Percentiles rank a stretch among this genome's conserved stretches.
These are phyloP conservation scores for Thaumatotibia leucotreta DNA, from an alignment of 1,140 invertebrate genomes.

Conservation along the genomic window DNA sequence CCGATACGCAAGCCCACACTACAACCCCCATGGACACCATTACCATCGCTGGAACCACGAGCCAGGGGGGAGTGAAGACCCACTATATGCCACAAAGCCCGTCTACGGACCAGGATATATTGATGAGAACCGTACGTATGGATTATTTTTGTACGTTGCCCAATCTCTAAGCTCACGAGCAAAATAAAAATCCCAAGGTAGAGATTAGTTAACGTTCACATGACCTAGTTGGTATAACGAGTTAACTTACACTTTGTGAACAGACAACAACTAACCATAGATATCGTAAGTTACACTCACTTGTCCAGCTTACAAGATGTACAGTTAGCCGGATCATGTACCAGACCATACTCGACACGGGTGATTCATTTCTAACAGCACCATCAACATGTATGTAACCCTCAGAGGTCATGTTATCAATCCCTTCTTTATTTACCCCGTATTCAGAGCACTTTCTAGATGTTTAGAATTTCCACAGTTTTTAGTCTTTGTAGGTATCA, in stretches of 20 bases:
- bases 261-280: slow-evolving; percentile 67
- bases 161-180: slow-evolving; percentile 33
- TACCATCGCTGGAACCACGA: slow-evolving; percentile 68
- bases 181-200: slow-evolving; percentile 13
- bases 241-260: slow-evolving; percentile 42
- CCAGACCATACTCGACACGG: slow-evolving; percentile 31
- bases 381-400: slow-evolving; percentile 23
- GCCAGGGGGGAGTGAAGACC: slow-evolving; percentile 64
- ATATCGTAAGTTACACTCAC: slow-evolving; percentile 69
- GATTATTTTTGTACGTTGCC: slow-evolving; percentile 40
- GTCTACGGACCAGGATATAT: slow-evolving; percentile 72
- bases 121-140: slow-evolving; percentile 72
- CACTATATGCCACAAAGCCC: slow-evolving; percentile 68
- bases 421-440: slow-evolving; percentile 34
- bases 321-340: slow-evolving; percentile 33
- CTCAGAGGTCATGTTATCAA: slow-evolving; percentile 28
- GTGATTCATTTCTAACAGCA: slow-evolving; percentile 34
- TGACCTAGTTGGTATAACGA: slow-evolving; percentile 24
- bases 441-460: slow-evolving; percentile 31
- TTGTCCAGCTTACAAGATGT: slow-evolving; percentile 53
- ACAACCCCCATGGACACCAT: slow-evolving; percentile 65
- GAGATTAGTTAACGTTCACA: slow-evolving; percentile 46
- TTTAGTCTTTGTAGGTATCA: slow-evolving; percentile 4
- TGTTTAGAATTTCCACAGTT: slow-evolving; percentile 29
- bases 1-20: slow-evolving; percentile 68